Percentiles rank a stretch among this genome's conserved stretches.
These are phyloP conservation scores for Cydia strobilella DNA, from an alignment of 1,140 invertebrate species.

Conservation along the genomic window DNA sequence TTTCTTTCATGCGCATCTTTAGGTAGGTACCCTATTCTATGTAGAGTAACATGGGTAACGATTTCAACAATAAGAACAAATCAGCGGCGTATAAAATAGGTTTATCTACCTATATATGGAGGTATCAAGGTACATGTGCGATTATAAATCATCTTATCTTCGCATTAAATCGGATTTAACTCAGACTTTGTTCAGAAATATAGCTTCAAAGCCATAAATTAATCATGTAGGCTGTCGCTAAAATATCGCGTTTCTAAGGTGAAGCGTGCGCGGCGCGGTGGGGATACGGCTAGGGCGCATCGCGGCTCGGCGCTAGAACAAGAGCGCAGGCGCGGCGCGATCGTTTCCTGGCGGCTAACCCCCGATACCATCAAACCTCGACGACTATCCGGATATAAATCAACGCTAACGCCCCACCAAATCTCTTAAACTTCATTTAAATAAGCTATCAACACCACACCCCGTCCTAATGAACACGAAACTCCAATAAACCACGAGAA, in stretches of 20 bases:
- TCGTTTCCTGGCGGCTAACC: slow-evolving; percentile 76
- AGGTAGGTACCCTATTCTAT: not conserved
- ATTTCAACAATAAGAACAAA: slow-evolving; percentile 5
- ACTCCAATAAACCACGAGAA: slow-evolving; percentile 74
- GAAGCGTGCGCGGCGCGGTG: slow-evolving; percentile 52
- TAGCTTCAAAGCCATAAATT: slow-evolving; percentile 74
- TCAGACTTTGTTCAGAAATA: slow-evolving; percentile 62
- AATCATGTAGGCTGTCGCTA: slow-evolving; percentile 78
- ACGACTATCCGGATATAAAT: slow-evolving; percentile 66
- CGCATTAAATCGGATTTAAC: slow-evolving; percentile 74
- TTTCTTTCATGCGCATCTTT: not conserved
- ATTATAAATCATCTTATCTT: slow-evolving; percentile 76
- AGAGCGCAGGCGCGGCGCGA: slow-evolving; percentile 56
- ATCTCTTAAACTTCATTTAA: slow-evolving; percentile 68
- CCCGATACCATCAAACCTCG: slow-evolving; percentile 68
- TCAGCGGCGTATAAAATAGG: not conserved
- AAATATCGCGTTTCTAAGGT: slow-evolving; percentile 70
- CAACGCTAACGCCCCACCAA: slow-evolving; percentile 59
- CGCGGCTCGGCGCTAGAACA: slow-evolving; percentile 64
- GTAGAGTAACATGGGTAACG: not conserved
- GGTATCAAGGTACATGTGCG: slow-evolving; percentile 30
- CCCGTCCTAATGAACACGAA: slow-evolving; percentile 68
- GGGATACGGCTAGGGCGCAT: slow-evolving; percentile 56
- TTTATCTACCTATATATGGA: not conserved
- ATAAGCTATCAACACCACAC: slow-evolving; percentile 64